A percentile compares a stretch with the other conserved stretches of the same genome.
Conservation (phyloP, 2,113 vertebrate species). For the Sebastes fasciatus region DNA sequence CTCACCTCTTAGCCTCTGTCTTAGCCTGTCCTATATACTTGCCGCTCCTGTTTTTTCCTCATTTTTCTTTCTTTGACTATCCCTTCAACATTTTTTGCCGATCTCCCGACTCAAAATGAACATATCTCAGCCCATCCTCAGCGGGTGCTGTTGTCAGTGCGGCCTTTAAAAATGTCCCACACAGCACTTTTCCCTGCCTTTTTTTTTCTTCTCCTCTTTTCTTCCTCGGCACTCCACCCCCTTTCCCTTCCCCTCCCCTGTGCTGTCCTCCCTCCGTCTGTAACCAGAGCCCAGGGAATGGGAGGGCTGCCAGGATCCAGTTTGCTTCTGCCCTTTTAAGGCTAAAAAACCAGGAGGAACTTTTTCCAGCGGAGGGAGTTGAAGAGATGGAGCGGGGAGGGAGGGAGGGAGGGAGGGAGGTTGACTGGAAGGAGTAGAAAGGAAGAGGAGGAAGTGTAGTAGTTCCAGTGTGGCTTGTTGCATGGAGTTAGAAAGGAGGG, state of each 20-base stretch:
- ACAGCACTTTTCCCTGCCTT: conserved; percentile 57
- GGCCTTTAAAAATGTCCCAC: conserved; percentile 71
- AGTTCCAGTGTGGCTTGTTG: conserved; percentile 64
- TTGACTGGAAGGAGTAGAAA: conserved; percentile 74
- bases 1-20: conserved; percentile 24
- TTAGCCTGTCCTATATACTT: neutral
- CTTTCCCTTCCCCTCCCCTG: conserved; percentile 32
- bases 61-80: neutral
- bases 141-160: conserved; percentile 45
- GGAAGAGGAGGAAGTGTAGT: conserved; percentile 81
- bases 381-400: conserved; percentile 9
- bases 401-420: conserved; percentile 53
- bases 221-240: conserved; percentile 41
- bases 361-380: conserved; percentile 69
- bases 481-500: conserved; percentile 5
- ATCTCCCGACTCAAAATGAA: neutral
- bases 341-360: conserved; percentile 86
- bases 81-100: conserved; percentile 9
- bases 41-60: neutral
- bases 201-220: conserved; percentile 10
- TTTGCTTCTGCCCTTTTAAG: conserved; percentile 89
- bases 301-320: conserved; percentile 84
- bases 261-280: conserved; percentile 68
- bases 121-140: conserved; percentile 33
- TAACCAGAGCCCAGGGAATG: conserved; percentile 84